Base-by-base conservation (phyloP, 2,113 vertebrate species). In the Scortum barcoo region DNA sequence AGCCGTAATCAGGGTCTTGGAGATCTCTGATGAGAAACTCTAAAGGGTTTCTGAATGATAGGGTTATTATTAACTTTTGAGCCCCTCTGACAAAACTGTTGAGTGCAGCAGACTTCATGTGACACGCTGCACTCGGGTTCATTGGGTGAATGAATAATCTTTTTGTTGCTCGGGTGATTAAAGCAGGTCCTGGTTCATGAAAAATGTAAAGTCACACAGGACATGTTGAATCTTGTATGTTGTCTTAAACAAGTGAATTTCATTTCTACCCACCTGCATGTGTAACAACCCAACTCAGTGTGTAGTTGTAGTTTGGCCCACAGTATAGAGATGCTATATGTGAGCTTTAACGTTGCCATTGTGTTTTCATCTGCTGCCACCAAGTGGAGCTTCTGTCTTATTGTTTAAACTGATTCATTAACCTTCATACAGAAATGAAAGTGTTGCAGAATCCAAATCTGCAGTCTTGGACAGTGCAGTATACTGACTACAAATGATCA, bases 351-450 rank as follows among this genome's bases (percentile, higher is more conserved):
- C 24, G n/a, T n/a, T n/a, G n/a, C n/a, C n/a, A n/a, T 38, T 36
- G 30, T 26, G 8, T 36, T 36, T 20, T 24, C 19, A 11, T 75
- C 51, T 83, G 70, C 75, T 82, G 65, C 80, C 84, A 63, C 70
- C 80, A 4, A 65, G 80, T 86, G 84, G 80, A 79, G 1, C 19
- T 30, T 73, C 4, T 51, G 20, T 36, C 19, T 33, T 7, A 54
- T 36, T 61, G 44, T 28, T 14, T 14, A 46, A 13, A 46, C 44
- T 46, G 44, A 46, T 16, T 48, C 4, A 48, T 48, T 19, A 48
- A 48, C 16, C 16, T 48, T 48, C 2, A 46, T 16, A 46, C 4
- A 4, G 44, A 16, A 17, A 46, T 46, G 16, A 46, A 46, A 46
- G 16, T 17, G 14, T 17, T 14, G 16, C 5, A 46, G 16, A 19